A percentile compares a stretch with the other conserved stretches of the same genome.
Conservation (phyloP, 1,140 invertebrate genomes). For the Camponotus floridanus region DNA sequence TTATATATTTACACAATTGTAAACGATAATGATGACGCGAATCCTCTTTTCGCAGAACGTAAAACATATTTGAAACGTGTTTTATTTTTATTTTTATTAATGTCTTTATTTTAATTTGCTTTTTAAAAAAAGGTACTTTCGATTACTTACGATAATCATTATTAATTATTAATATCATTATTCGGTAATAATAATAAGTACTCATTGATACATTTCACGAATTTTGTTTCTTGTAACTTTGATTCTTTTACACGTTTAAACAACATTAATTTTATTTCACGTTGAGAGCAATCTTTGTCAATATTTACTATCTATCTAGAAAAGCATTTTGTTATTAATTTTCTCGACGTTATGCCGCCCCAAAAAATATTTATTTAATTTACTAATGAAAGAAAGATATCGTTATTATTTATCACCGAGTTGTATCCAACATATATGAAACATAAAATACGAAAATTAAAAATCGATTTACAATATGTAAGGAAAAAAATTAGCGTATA, state of each 20-base stretch:
- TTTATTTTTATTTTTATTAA: not conserved
- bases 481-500: not conserved
- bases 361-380: not conserved
- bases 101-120: not conserved
- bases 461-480: no score
- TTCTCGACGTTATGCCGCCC: not conserved
- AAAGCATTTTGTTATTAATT: not conserved
- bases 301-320: slow-evolving; percentile 2
- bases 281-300: not conserved
- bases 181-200: not conserved
- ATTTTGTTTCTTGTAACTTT: not conserved
- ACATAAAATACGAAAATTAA: not conserved
- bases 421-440: not conserved
- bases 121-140: no score
- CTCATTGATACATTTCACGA: slow-evolving; percentile 10
- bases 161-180: slow-evolving; percentile 22
- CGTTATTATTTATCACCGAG: not conserved
- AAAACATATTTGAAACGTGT: not conserved
- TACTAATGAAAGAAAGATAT: not conserved
- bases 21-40: not conserved
- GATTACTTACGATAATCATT: slow-evolving; percentile 16
- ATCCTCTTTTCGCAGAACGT: not conserved
- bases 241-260: not conserved
- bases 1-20: slow-evolving; percentile 25
- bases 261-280: not conserved